Percentiles rank a stretch among this genome's conserved stretches.
Evolutionary conservation across 2,797 vertebrate genomes (phyloP).

Genomic region (Aplochiton taeniatus): DNA sequence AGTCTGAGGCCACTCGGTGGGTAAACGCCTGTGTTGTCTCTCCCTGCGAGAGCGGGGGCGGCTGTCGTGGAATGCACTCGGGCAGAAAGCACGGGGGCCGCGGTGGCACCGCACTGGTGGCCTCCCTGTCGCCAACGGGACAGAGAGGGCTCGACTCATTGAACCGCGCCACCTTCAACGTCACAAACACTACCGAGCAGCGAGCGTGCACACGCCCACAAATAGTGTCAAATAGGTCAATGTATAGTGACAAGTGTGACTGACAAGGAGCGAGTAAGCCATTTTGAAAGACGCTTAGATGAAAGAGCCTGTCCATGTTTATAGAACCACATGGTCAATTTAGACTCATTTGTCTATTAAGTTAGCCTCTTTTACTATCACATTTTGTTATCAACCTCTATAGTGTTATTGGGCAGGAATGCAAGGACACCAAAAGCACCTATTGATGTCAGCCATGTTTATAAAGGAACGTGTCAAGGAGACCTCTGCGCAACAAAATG

Average conservation of each 20-base stretch:
- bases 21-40: constrained; percentile 61
- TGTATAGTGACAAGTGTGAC: no score
- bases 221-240: not conserved
- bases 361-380: no score
- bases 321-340: no score
- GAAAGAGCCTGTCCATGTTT: no score
- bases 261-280: no score
- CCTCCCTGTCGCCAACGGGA: constrained; percentile 8
- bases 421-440: no score
- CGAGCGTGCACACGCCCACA: not conserved
- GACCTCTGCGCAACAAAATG: not conserved
- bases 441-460: not conserved
- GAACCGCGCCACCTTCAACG: not conserved
- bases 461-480: not conserved
- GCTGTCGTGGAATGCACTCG: constrained; percentile 50
- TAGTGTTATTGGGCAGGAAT: no score
- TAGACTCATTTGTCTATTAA: no score
- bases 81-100: constrained; percentile 41
- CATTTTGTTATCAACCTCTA: no score
- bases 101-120: constrained; percentile 34
- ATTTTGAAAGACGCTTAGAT: no score
- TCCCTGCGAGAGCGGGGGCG: constrained; percentile 25
- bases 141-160: not conserved
- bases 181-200: not conserved
- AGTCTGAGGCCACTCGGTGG: constrained; percentile 60